Conservation (phyloP, 2,797 vertebrate genomes). For the Neosalanx taihuensis region DNA sequence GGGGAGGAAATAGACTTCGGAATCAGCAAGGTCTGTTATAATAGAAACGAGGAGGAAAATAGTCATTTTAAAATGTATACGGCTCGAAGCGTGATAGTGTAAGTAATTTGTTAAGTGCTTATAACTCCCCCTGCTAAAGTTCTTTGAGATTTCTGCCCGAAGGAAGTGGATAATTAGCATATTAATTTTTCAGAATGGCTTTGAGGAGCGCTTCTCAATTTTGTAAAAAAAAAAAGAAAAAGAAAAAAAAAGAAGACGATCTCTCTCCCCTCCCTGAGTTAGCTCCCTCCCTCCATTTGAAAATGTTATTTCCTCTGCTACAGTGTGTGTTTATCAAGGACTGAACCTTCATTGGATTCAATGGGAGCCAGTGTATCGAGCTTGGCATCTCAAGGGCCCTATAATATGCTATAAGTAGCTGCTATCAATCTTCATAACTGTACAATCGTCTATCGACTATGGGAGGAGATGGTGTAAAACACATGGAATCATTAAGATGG, state of each 20-base stretch:
- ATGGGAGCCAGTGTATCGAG: slow-evolving; percentile 42
- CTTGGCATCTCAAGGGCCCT: slow-evolving; percentile 49
- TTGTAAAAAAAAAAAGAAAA: neutral
- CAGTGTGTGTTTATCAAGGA: slow-evolving; percentile 50
- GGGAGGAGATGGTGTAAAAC: slow-evolving; percentile 39
- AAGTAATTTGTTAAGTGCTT: slow-evolving; percentile 71
- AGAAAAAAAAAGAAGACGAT: neutral
- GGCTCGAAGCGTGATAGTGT: slow-evolving; percentile 64
- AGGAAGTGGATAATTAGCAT: slow-evolving; percentile 67
- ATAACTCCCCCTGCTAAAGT: slow-evolving; percentile 66
- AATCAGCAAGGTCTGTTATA: slow-evolving; percentile 51
- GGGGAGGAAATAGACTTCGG: slow-evolving; percentile 47
- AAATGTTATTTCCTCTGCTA: slow-evolving; percentile 49
- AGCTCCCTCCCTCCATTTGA: slow-evolving; percentile 47
- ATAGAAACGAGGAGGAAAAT: slow-evolving; percentile 40
- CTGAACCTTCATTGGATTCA: slow-evolving; percentile 48
- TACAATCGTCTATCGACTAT: slow-evolving; percentile 54
- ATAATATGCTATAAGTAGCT: slow-evolving; percentile 46
- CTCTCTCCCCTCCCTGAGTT: neutral
- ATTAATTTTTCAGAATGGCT: slow-evolving; percentile 67
- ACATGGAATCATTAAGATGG: slow-evolving; percentile 52
- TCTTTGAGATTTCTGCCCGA: slow-evolving; percentile 59
- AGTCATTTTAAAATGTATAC: slow-evolving; percentile 63
- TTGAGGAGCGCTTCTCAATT: slow-evolving; percentile 60
- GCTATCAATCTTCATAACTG: slow-evolving; percentile 58